Base-by-base conservation (phyloP, 2,797 vertebrate genomes). In the Centroberyx gerrardi region DNA sequence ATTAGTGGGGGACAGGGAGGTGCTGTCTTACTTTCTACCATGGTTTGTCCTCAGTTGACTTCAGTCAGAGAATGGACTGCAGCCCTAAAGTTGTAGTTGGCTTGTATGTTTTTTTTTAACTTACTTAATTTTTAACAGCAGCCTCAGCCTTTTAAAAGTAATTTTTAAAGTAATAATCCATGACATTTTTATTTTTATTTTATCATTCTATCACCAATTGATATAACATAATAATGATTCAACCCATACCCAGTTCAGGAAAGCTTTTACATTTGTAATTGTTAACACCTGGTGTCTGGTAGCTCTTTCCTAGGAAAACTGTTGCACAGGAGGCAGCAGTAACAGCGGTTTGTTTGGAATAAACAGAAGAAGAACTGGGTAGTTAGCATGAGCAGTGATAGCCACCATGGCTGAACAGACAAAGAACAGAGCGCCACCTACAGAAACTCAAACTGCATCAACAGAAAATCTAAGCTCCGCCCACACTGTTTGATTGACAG, bases 41-140 rank as follows among this genome's bases (percentile, higher is more conserved):
- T 70, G 42, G 62, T 68, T 52, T 80, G 49, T 76, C 40, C 72
- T 80, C 64, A 56, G 53, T 52, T 3, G 28, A 55, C 65, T 38
- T n/a, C 12, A 40, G 17, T 5, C 31, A 55, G 62, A 42, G 2
- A 49, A 49, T 27, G 3, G 33, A 17, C 18, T 17, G n/a, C 44
- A 63, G 53, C 51, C 60, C 48, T 61, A 48, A 10, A 52, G n/a
- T 3, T 59, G 33, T 46, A 13, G 17, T 76, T 44, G 10, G 10
- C 42, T 44, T 12, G 8, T 15, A 44, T 14, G 8, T 44, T 44
- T 10, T n/a, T 3, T 14, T 49, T 74, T 8, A 36, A 44, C 40
- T 56, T 0, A 48, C 48, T 62, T 42, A 58, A 14, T 38, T 40
- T 72, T 29, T 0, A 67, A 2, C 40, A 42, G 22, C 15, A 53